A percentile compares a stretch with the other conserved stretches of the same genome.
Evolutionary conservation across 2,888 invertebrate species (phyloP).

Genomic region (Ennomos quercinarius): DNA sequence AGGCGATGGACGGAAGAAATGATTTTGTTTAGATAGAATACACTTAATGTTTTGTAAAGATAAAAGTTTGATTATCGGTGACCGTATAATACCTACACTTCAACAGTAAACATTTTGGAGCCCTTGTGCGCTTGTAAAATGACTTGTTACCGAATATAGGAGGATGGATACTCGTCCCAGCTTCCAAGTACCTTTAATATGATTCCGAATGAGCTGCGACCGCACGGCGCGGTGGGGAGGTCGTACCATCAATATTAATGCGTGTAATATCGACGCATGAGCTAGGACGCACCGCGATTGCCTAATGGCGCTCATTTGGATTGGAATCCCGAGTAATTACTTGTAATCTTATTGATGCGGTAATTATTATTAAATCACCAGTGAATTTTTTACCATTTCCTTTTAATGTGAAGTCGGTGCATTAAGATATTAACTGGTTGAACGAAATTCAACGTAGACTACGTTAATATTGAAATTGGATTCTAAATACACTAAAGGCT

Average conservation of each 20-base stretch:
- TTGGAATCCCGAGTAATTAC: conserved; percentile 12
- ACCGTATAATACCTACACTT: too few species aligned
- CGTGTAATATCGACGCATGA: conserved; percentile 23
- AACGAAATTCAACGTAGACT: too few species aligned
- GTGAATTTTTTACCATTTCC: too few species aligned
- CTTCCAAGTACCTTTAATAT: conserved; percentile 6
- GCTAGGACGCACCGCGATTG: conserved; percentile 23
- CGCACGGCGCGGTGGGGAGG: background rate
- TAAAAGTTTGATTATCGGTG: too few species aligned
- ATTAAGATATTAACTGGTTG: too few species aligned
- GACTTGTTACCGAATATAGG: background rate
- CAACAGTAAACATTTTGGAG: too few species aligned
- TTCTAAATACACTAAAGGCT: too few species aligned
- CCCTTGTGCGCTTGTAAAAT: background rate
- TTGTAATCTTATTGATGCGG: conserved; percentile 4
- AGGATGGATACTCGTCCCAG: background rate
- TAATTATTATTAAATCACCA: conserved; percentile 4
- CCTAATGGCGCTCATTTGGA: conserved; percentile 21
- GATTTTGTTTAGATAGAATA: conserved; percentile 4
- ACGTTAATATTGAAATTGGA: too few species aligned
- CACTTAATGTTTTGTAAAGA: too few species aligned
- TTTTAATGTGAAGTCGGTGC: too few species aligned
- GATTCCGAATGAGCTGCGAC: conserved; percentile 15
- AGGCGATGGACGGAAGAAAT: background rate
- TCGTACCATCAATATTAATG: conserved; percentile 31